A percentile compares a stretch with the other conserved stretches of the same genome.
Evolutionary conservation across 2,797 vertebrate genomes (phyloP).

Genomic region (Darevskia nairensis): DNA sequence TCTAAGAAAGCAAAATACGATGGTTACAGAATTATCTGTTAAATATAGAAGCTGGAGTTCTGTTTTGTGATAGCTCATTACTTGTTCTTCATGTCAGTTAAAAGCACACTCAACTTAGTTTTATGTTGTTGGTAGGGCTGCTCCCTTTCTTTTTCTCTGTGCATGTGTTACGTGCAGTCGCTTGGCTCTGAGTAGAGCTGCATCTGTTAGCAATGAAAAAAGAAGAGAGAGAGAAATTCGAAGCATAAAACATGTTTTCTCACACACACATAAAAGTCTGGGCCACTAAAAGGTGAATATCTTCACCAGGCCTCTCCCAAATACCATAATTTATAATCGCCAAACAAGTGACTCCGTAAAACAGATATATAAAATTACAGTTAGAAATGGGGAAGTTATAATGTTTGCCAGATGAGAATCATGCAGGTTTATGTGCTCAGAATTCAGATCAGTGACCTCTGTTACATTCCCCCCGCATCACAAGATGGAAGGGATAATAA

Average conservation of each 20-base stretch:
- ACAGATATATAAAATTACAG: slow-evolving; percentile 65
- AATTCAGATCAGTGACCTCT: slow-evolving; percentile 61
- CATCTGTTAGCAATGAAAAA: slow-evolving; percentile 80
- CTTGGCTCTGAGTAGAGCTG: slow-evolving; percentile 57
- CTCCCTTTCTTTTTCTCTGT: slow-evolving; percentile 23
- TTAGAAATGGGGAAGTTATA: slow-evolving; percentile 53
- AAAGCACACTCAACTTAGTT: slow-evolving; percentile 41
- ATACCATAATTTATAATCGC: slow-evolving; percentile 73
- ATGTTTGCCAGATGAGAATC: slow-evolving; percentile 73
- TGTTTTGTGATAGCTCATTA: slow-evolving; percentile 58
- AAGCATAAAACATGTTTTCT: slow-evolving; percentile 66
- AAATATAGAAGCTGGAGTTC: slow-evolving; percentile 60
- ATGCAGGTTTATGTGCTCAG: slow-evolving; percentile 38
- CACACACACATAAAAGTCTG: slow-evolving; percentile 74
- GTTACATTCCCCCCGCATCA: slow-evolving; percentile 50
- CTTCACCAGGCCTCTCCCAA: slow-evolving; percentile 59
- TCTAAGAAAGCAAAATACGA: slow-evolving; percentile 49
- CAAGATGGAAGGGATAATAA: slow-evolving; percentile 57
- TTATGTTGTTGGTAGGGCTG: slow-evolving; percentile 29
- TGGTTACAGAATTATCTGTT: slow-evolving; percentile 32
- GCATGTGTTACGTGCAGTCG: slow-evolving; percentile 29
- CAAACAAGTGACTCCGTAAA: slow-evolving; percentile 59
- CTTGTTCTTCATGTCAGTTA: slow-evolving; percentile 41
- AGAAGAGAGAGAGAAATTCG: slow-evolving; percentile 55
- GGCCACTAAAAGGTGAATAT: slow-evolving; percentile 68